A percentile compares a stretch with the other conserved stretches of the same genome.
These are phyloP conservation scores for Syrrhaptes paradoxus DNA, from an alignment of 2,113 vertebrate genomes.

Conservation along the genomic window DNA sequence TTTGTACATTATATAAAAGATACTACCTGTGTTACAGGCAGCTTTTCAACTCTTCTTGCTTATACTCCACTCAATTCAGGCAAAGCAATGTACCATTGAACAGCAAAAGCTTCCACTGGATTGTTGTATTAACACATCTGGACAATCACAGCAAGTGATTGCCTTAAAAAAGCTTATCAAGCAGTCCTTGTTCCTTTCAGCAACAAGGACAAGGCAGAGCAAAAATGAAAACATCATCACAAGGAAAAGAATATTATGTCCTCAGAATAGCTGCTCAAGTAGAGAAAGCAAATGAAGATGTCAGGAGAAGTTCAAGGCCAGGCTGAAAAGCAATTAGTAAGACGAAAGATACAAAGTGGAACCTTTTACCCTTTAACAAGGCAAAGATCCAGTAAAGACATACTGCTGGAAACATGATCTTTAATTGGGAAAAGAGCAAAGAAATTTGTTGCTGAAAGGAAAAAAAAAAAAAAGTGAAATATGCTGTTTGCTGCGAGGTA, in stretches of 20 bases:
- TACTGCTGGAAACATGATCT: background rate
- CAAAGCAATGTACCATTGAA: background rate
- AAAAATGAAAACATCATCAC: background rate
- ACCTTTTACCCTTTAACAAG: background rate
- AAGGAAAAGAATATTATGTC: background rate
- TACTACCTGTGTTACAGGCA: background rate
- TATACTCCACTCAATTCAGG: background rate
- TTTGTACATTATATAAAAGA: background rate
- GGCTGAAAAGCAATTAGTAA: slow-evolving; percentile 35
- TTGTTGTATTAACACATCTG: background rate
- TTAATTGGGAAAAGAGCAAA: slow-evolving; percentile 16
- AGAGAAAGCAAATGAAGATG: slow-evolving; percentile 14
- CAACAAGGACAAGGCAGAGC: background rate
- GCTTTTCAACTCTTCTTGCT: background rate
- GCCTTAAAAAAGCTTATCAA: background rate
- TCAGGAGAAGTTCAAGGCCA: slow-evolving; percentile 13
- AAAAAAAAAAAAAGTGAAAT: background rate
- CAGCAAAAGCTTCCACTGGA: background rate
- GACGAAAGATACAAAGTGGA: background rate
- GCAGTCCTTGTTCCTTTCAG: background rate
- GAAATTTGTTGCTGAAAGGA: background rate
- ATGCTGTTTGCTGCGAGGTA: background rate
- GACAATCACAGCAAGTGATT: background rate
- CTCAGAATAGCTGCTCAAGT: background rate
- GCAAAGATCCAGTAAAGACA: background rate